phyloP scores from a whole-genome alignment of 2,113 vertebrate species.

The Megaleporinus macrocephalus region DNA sequence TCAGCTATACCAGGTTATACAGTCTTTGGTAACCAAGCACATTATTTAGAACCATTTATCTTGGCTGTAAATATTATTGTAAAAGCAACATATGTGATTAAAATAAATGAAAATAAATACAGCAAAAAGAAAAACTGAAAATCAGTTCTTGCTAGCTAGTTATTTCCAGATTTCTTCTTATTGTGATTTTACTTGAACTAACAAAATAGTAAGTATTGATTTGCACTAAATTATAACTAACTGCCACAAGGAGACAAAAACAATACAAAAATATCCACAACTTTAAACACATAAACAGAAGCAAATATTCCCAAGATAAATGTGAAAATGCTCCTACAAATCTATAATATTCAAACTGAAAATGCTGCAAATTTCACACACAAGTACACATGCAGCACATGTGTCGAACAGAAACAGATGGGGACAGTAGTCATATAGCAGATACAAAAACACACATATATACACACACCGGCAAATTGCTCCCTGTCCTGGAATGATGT shows the following conservation, averaged over 20 bases:
- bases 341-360: background rate
- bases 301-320: background rate
- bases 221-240: background rate
- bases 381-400: background rate
- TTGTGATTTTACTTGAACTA: too few relatives aligned
- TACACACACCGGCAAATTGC: slow-evolving; percentile 65
- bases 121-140: too few relatives aligned
- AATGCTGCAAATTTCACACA: background rate
- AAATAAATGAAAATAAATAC: too few relatives aligned
- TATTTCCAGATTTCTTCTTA: too few relatives aligned
- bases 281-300: background rate
- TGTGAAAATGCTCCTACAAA: background rate
- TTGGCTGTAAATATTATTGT: too few relatives aligned
- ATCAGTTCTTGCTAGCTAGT: too few relatives aligned
- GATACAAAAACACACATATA: background rate
- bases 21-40: too few relatives aligned
- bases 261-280: background rate
- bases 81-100: too few relatives aligned
- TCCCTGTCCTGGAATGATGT: slow-evolving; percentile 88
- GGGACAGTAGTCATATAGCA: too few relatives aligned
- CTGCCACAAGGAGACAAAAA: background rate
- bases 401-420: background rate
- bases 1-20: too few relatives aligned
- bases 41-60: too few relatives aligned
- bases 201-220: too few relatives aligned